Conservation (phyloP, 2,888 invertebrate genomes). For the Tenthredo distinguenda region DNA sequence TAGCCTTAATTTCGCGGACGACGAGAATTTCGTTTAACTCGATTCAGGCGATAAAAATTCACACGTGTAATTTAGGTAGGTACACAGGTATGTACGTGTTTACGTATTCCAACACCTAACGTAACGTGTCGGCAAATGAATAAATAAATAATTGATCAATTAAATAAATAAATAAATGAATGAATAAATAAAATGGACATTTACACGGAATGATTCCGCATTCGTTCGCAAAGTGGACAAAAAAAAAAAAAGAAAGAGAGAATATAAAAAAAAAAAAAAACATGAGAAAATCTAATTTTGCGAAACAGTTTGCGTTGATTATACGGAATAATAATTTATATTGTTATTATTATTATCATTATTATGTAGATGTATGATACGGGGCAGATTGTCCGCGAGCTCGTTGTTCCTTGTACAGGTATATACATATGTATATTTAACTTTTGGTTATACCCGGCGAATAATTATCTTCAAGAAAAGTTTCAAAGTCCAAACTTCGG, state of each 20-base stretch:
- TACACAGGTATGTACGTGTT: not conserved
- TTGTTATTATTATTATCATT: not conserved
- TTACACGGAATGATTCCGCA: not conserved
- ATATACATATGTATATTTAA: not conserved
- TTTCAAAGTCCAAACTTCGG: not conserved
- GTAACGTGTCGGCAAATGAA: not conserved
- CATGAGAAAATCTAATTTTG: not conserved
- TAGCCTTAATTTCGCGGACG: slow-evolving; percentile 30
- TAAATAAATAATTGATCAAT: not conserved
- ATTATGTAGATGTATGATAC: not conserved
- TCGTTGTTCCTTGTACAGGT: not conserved
- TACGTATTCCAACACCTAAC: not conserved
- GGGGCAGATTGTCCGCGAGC: not conserved
- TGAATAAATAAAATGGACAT: not conserved
- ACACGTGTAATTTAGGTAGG: not conserved
- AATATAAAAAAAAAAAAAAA: not conserved
- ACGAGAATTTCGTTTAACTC: not conserved
- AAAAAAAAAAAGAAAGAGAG: not conserved
- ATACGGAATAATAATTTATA: not conserved
- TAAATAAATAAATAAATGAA: not conserved
- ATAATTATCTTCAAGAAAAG: not conserved
- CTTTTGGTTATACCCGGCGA: not conserved
- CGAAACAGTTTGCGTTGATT: not conserved
- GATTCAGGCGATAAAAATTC: not conserved
- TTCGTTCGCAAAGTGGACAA: not conserved